phyloP scores from a whole-genome alignment of 1,140 invertebrate species.

The Caenorhabditis brenneri region DNA sequence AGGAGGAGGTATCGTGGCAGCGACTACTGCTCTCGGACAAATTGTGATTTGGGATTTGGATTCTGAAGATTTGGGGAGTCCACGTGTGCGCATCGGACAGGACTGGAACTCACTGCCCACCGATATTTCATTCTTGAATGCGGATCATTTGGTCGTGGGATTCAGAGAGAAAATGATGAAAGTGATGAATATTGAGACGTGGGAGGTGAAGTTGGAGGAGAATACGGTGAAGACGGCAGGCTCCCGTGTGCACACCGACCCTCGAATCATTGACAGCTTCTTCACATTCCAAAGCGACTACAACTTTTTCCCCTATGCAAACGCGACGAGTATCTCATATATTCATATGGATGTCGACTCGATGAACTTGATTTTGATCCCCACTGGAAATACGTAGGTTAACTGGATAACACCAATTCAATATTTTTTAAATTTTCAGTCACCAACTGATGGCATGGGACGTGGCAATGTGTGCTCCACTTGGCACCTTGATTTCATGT shows the following conservation, averaged over 20 bases:
- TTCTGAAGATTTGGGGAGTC: background rate
- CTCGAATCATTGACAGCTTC: background rate
- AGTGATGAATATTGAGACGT: conserved; percentile 7
- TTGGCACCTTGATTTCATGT: background rate
- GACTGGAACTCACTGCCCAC: background rate
- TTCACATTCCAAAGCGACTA: background rate
- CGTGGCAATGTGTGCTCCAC: conserved; percentile 7
- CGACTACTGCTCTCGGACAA: background rate
- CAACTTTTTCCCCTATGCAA: background rate
- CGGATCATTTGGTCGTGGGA: background rate
- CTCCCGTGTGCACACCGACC: background rate
- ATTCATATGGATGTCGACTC: background rate
- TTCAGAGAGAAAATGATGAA: background rate
- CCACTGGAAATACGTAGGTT: conserved; percentile 8
- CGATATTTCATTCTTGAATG: background rate
- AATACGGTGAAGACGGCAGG: background rate
- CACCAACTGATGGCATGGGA: conserved; percentile 28
- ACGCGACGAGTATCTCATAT: background rate
- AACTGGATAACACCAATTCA: background rate
- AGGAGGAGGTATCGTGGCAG: background rate
- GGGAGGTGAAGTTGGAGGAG: conserved; percentile 10
- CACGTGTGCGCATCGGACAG: background rate
- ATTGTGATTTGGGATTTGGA: conserved; percentile 2
- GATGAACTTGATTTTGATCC: background rate
- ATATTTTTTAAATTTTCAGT: background rate